These are phyloP conservation scores for Neodiprion virginianus DNA, from an alignment of 1,140 invertebrate species.

Conservation along the genomic window DNA sequence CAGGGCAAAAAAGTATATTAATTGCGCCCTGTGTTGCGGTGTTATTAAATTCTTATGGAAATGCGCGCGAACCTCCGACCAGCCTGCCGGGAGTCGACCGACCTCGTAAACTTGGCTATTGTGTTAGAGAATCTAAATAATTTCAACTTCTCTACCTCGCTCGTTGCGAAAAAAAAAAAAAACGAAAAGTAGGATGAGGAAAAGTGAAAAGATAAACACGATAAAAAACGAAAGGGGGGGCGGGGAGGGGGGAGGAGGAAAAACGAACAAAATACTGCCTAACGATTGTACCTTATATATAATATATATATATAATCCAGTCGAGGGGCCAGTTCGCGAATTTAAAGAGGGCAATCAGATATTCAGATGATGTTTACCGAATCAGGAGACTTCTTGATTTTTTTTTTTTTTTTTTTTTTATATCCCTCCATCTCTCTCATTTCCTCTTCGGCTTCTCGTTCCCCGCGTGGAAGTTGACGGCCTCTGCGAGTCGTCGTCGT, in stretches of 20 bases:
- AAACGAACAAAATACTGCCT: not conserved
- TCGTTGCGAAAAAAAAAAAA: conserved; percentile 23
- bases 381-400: conserved; percentile 28
- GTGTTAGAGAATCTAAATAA: conserved; percentile 62
- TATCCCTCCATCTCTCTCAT: conserved; percentile 17
- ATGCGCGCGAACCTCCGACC: conserved; percentile 33
- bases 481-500: conserved; percentile 27
- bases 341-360: conserved; percentile 43
- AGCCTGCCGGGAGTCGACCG: conserved; percentile 1
- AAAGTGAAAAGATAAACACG: conserved; percentile 28
- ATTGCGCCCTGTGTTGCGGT: conserved; percentile 57
- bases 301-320: too few relatives aligned
- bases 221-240: conserved; percentile 18
- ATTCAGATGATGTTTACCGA: conserved; percentile 55
- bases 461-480: conserved; percentile 25
- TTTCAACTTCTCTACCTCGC: conserved; percentile 46
- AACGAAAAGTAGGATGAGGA: conserved; percentile 27
- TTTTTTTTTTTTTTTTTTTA: conserved; percentile 8
- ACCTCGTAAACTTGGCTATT: conserved; percentile 60
- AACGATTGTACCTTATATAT: too few relatives aligned
- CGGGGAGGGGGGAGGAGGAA: not conserved
- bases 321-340: conserved; percentile 9
- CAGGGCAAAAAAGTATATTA: conserved; percentile 60
- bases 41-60: conserved; percentile 64
- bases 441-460: conserved; percentile 14